Base-by-base conservation (phyloP, 1,140 invertebrate genomes). In the Drosophila bocki region DNA sequence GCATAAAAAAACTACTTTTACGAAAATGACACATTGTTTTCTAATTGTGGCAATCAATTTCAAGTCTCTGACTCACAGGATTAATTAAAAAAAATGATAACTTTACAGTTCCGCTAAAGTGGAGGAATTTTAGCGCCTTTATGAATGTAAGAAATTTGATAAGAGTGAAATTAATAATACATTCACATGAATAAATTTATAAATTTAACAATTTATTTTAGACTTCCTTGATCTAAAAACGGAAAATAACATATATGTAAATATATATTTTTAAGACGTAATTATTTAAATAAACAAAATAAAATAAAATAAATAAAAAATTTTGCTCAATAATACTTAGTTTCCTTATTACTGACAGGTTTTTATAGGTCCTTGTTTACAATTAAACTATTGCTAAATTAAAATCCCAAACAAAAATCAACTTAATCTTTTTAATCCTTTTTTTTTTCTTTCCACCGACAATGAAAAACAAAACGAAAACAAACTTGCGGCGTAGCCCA, bases 401-500 rank as follows among this genome's bases (percentile, higher is more conserved):
- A 15, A 15, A 37, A 37, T 15, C 33, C 33, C 6, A 9, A 15
- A 54, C 33, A 37, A 22, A 37, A 54, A 54, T 8, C 17, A 37
- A 22, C 19, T 37, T 15, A 37, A 54, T 22, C 33, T 5, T 15
- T 22, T 62, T 62, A 65, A 65, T 65, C 63, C 63, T 65, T 61
- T 61, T 64, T 61, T 61, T 64, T 41, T 22, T 47, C 9, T 33
- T 9, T 42, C 62, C 26, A 0, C 4, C 47, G 62, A 65, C 47
- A 67, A 70, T 70, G 65, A 45, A 70, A 69, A 68, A 35, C 61
- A 68, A 53, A 69, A 69, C 62, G 65, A 69, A 67, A 69, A 69
- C 65, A 69, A 69, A 68, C 63, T 51, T 68, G 62, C 65, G 57
- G 63, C 58, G 63, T 65, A 65, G 63, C 62, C 45, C 37, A 67